Evolutionary conservation across 2,888 invertebrate genomes (phyloP).

Genomic region (Polyploca ridens): DNA sequence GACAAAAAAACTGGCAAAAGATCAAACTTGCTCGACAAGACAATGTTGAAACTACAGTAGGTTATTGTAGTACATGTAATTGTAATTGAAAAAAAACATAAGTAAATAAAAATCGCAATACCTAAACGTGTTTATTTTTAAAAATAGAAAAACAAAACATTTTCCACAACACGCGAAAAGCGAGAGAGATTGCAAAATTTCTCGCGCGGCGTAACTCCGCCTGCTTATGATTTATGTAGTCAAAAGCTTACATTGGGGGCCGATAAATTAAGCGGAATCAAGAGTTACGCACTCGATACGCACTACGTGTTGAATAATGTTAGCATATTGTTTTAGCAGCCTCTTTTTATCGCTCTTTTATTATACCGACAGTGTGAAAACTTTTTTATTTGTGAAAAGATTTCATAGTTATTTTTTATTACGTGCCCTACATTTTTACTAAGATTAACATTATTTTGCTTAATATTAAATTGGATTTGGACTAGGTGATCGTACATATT

Average conservation of each 20-base stretch:
- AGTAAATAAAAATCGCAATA: neutral
- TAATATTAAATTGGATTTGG: too few species aligned
- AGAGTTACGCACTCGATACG: conserved; percentile 9
- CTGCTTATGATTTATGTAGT: conserved; percentile 27
- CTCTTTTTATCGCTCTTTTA: neutral
- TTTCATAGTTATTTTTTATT: neutral
- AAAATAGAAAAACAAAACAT: conserved; percentile 4
- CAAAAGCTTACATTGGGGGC: conserved; percentile 25
- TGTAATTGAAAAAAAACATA: too few species aligned
- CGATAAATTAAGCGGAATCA: conserved; percentile 17
- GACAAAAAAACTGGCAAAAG: too few species aligned
- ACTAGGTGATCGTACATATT: too few species aligned
- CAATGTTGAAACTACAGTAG: too few species aligned
- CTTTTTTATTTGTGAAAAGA: neutral
- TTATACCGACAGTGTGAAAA: neutral
- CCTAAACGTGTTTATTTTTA: neutral
- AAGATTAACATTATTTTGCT: too few species aligned
- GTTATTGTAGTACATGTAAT: too few species aligned
- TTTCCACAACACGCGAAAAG: neutral
- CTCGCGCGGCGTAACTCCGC: conserved; percentile 9
- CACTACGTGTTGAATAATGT: conserved; percentile 13
- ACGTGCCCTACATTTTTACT: neutral
- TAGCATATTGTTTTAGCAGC: conserved; percentile 8
- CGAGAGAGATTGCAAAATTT: neutral
- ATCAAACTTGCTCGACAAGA: too few species aligned